Conservation (phyloP, 2,113 vertebrate genomes). For the Cyprinodon variegatus region DNA sequence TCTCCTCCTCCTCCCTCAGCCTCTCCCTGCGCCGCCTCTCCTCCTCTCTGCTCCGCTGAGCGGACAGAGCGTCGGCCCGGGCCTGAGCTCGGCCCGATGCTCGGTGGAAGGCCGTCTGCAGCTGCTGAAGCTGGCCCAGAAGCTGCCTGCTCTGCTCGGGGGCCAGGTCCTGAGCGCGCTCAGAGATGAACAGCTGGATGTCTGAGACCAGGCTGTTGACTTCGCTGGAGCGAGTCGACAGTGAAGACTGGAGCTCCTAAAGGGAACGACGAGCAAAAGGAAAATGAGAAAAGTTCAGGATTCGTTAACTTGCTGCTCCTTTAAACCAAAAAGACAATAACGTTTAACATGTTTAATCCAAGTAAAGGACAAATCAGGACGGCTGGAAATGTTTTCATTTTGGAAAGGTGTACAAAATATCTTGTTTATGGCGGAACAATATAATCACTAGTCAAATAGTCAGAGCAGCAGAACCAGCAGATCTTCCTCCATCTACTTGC, state of each 20-base stretch:
- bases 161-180: slow-evolving; percentile 86
- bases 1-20: slow-evolving; percentile 49
- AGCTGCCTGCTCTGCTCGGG: slow-evolving; percentile 88
- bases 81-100: slow-evolving; percentile 77
- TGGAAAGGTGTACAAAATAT: too few species aligned
- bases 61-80: slow-evolving; percentile 75
- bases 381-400: too few species aligned
- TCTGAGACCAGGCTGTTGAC: slow-evolving; percentile 83
- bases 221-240: slow-evolving; percentile 79
- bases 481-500: too few species aligned
- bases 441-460: too few species aligned
- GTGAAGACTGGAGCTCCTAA: slow-evolving; percentile 83
- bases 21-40: slow-evolving; percentile 55
- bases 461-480: too few species aligned
- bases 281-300: neutral
- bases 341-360: neutral
- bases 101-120: slow-evolving; percentile 86
- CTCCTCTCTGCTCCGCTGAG: slow-evolving; percentile 72
- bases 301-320: neutral
- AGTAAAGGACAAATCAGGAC: too few species aligned
- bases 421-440: too few species aligned
- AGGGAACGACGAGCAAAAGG: neutral
- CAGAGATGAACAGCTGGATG: slow-evolving; percentile 89
- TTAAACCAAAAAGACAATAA: neutral
- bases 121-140: slow-evolving; percentile 85